Percentiles rank a stretch among this genome's conserved stretches.
phyloP scores from a whole-genome alignment of 2,113 vertebrate species.

The Heterotis niloticus region DNA sequence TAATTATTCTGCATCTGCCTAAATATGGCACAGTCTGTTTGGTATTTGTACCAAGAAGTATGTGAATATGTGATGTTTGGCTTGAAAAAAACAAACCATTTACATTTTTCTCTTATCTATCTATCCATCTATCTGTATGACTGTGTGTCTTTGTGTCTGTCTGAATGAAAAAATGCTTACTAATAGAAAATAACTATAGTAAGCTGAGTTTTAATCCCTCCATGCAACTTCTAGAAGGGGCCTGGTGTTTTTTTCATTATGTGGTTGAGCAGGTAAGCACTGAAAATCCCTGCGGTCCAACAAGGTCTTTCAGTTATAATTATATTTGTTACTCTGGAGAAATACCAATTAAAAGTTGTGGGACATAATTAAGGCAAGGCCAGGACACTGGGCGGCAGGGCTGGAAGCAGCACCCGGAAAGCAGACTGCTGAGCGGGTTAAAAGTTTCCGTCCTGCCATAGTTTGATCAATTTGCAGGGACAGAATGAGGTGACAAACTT shows the following conservation, averaged over 20 bases:
- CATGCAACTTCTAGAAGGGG: background rate
- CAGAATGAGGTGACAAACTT: background rate
- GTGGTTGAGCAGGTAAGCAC: background rate
- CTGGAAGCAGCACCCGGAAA: background rate
- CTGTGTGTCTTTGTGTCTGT: background rate
- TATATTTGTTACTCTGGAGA: constrained; percentile 16
- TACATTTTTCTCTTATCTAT: background rate
- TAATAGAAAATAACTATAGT: background rate
- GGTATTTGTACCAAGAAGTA: no score
- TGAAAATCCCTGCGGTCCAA: background rate
- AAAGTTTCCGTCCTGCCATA: background rate
- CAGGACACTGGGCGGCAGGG: background rate
- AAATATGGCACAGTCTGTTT: no score
- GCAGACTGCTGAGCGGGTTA: background rate
- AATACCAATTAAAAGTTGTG: constrained; percentile 13
- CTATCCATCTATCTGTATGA: background rate
- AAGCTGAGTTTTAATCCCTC: background rate
- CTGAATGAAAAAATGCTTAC: background rate
- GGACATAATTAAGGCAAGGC: background rate
- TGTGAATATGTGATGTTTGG: no score
- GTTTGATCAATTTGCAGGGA: background rate
- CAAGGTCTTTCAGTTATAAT: constrained; percentile 15
- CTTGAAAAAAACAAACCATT: no score
- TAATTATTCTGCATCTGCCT: no score
- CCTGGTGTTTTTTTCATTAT: constrained; percentile 7